Evolutionary conservation across 2,113 vertebrate species (phyloP), one percentile per base, ranked within the genome.

Genomic region (Ptychochromis oligacanthus): DNA sequence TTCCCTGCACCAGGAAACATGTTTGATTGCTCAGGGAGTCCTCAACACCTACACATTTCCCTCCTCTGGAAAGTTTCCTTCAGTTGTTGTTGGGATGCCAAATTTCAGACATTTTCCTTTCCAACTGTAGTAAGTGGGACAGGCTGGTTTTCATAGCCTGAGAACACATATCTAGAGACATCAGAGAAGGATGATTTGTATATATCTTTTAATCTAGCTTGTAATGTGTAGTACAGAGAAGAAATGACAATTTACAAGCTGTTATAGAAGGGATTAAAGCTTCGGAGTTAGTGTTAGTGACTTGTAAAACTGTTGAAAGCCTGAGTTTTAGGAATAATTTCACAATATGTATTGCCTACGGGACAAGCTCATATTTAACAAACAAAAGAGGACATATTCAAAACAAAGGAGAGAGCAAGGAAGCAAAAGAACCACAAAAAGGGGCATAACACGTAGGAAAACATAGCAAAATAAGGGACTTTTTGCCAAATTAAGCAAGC

Each of bases 21-120:
- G 67, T 62, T 65, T 81, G 77, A 88, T 79, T 89, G 79, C 89
- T 88, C 64, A 7, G 83, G 87, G 85, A 90, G 61, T 77, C 88
- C 31, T 84, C 77, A 86, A 88, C 87, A 91, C 88, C 91, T 84
- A 88, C 85, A 64, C 78, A 82, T 88, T 89, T 82, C 76, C 83
- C 85, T 88, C 46, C 72, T 77, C 81, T 84, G 86, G 83, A 93
- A 84, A 84, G 28, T 83, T 82, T 87, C 84, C 77, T 65, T 10
- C 75, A 70, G 83, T 55, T 80, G 76, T 7, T 31, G 76, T 34
- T 31, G 77, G 78, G 58, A 34, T 36, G 78, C 76, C 62, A 17
- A 64, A 87, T 89, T 86, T 88, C 67, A 79, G 80, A 74, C 38
- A 40, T 81, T 80, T 85, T 75, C 14, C 76, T 85, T 87, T 84